Conservation (phyloP, 2,113 vertebrate species). For the Passerina amoena region DNA sequence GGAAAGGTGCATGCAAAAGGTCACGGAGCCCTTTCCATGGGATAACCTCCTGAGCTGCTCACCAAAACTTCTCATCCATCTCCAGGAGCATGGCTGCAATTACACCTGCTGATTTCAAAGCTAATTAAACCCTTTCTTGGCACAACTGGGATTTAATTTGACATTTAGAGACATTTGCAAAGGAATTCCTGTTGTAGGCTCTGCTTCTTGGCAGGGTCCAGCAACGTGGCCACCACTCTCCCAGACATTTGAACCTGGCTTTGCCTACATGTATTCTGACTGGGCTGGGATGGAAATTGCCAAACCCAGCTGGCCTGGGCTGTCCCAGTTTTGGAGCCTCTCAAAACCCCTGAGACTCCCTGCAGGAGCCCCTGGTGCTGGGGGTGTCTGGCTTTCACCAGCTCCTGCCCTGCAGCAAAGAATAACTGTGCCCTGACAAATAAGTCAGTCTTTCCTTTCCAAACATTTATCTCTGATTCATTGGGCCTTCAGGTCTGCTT, state of each 20-base stretch:
- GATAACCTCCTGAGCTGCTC: not conserved
- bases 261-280: not conserved
- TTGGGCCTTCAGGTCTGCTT: conserved; percentile 34
- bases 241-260: not conserved
- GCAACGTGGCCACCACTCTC: fast-evolving
- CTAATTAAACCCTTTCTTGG: not conserved
- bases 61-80: not conserved
- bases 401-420: not conserved
- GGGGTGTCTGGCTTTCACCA: not conserved
- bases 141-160: not conserved
- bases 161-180: not conserved
- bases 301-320: not conserved
- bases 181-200: not conserved
- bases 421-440: not conserved
- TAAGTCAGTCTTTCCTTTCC: not conserved
- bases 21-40: not conserved
- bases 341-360: fast-evolving
- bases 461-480: conserved; percentile 33
- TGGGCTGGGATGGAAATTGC: not conserved
- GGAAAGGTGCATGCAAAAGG: not conserved
- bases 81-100: not conserved
- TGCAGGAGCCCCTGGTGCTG: not conserved
- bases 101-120: not conserved
- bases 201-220: not conserved
- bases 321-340: not conserved